Evolutionary conservation across 2,797 vertebrate species (phyloP), one percentile per base, ranked within the genome.

Genomic region (Cyclopterus lumpus): DNA sequence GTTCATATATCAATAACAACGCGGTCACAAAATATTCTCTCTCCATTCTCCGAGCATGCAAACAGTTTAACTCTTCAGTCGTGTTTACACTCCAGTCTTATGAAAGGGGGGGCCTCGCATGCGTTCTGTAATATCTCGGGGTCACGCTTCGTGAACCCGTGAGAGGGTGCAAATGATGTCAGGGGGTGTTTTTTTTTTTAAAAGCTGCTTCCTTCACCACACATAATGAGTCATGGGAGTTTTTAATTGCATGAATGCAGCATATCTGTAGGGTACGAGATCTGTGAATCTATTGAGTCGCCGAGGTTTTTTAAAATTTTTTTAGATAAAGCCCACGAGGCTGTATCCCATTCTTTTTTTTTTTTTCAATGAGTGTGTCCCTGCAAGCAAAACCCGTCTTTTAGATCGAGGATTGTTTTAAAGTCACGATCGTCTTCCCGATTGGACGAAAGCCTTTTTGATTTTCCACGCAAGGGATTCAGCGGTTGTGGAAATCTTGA

Each of bases 361-460:
- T n/a, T n/a, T 38, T 8, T 77, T 88, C 36, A 62, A 8, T 10
- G 28, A 61, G 44, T n/a, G 5, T 65, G 11, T 49, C 49, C 67
- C 67, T 67, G 28, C 51, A 34, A 64, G 54, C 32, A 73, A 73
- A 71, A n/a, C n/a, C 40, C 34, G 48, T 32, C 79, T 81, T 73
- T 74, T 68, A 65, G 38, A 62, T 75, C n/a, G 36, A 36, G 24
- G 61, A 26, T 14, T 49, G 55, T 53, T 53, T 49, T 61, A 28
- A 77, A 76, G 68, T 81, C 67, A 42, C 80, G 58, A 79, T 49
- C 26, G 58, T 44, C 51, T 71, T 85, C 54, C 38, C 81, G 63
- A 73, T 88, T 88, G 77, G 73, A 83, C 80, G 67, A 82, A 74
- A 42, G 40, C 30, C n/a, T n/a, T 81, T 86, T 91, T 85, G 87